Base-by-base conservation (phyloP, 2,113 vertebrate species). In the Tichodroma muraria region DNA sequence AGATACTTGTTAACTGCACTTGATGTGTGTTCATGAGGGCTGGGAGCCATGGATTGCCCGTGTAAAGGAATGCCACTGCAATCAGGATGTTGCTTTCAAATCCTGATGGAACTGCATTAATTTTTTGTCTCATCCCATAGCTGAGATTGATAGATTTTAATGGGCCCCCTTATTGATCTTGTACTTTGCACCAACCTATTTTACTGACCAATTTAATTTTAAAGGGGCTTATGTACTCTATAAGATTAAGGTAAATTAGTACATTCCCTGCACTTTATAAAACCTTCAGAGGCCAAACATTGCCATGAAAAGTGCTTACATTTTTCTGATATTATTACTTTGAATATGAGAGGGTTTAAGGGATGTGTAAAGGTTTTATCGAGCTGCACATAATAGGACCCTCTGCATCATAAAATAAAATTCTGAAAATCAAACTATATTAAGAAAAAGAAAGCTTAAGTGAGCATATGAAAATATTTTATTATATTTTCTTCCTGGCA, bases 181-280 rank as follows among this genome's bases (percentile, higher is more conserved):
- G 27, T 42, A 61, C n/a, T 89, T 91, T 80, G 53, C 66, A 77
- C 47, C 45, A 85, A 50, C 45, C 44, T 82, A 30, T 31, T 91
- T 95, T 95, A 93, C 65, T 47, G 80, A 66, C 33, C 69, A 68
- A 87, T 83, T 95, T 90, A 3, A 77, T 95, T 94, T 89, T 68
- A 77, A 78, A 79, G 64, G 72, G 27, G 23, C 25, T 92, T 80
- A 77, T 30, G 35, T n/a, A 91, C 49, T 80, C 42, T 45, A 57
- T 56, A 81, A 88, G 92, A 89, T 95, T 93, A 73, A 94, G 57
- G 70, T 75, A 94, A 95, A 93, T 93, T 81, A 94, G 77, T 63
- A 80, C 27, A 72, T 81, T 93, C 80, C 82, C 89, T 91, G 49
- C 49, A 95, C 85, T 93, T 88, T 63, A 87, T 92, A 94, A 92